Evolutionary conservation across 2,113 vertebrate genomes (phyloP).

Genomic region (Hemibagrus wyckioides): DNA sequence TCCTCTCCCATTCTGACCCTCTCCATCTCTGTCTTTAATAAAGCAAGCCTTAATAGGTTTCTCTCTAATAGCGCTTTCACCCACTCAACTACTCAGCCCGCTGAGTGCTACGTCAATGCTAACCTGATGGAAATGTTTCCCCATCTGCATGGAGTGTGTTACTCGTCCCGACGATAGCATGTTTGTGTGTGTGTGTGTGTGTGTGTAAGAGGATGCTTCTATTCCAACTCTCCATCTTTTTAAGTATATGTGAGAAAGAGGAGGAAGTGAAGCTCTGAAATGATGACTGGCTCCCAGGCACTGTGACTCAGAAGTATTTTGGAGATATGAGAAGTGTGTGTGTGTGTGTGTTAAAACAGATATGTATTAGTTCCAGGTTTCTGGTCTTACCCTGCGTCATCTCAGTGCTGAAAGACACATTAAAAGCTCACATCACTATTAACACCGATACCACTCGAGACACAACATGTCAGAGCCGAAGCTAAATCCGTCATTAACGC

Average conservation of each 20-base stretch:
- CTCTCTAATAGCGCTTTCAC: conserved; percentile 66
- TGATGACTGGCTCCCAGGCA: conserved; percentile 62
- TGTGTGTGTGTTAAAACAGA: conserved; percentile 5
- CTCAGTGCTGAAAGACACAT: conserved; percentile 9
- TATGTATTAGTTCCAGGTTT: conserved; percentile 40
- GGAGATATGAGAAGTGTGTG: conserved; percentile 24
- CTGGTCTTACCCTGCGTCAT: neutral
- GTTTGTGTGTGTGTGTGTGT: neutral
- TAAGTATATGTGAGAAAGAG: conserved; percentile 51
- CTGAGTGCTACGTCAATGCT: conserved; percentile 67
- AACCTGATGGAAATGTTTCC: conserved; percentile 60
- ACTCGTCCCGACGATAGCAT: neutral
- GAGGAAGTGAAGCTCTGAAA: conserved; percentile 63
- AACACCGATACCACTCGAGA: conserved; percentile 14
- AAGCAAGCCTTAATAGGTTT: conserved; percentile 66
- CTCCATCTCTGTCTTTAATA: conserved; percentile 48
- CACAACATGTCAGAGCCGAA: neutral
- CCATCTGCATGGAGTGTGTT: conserved; percentile 50
- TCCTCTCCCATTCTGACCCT: conserved; percentile 39
- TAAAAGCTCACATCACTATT: conserved; percentile 25
- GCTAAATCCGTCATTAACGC: neutral
- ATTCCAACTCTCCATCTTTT: conserved; percentile 20
- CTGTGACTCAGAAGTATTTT: conserved; percentile 54
- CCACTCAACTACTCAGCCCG: conserved; percentile 65
- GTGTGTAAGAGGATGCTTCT: neutral